A percentile compares a stretch with the other conserved stretches of the same genome.
Conservation (phyloP, 2,113 vertebrate genomes). For the Brachypteracias leptosomus region DNA sequence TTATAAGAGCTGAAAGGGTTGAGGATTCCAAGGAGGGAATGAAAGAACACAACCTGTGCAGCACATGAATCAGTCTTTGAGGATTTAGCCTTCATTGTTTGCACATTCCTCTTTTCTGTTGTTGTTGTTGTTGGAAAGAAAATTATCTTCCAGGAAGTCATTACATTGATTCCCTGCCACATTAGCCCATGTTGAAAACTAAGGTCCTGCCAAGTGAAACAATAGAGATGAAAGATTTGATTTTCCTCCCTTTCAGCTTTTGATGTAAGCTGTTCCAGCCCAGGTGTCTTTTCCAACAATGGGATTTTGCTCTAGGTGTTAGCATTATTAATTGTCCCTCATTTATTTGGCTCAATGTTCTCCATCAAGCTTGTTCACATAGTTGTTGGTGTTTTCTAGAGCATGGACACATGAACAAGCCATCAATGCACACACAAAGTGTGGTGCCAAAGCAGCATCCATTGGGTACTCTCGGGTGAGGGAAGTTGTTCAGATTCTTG, state of each 20-base stretch:
- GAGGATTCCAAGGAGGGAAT: background rate
- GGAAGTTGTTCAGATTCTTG: background rate
- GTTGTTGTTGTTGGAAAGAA: constrained; percentile 11
- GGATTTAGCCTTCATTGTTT: background rate
- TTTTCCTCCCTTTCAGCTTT: background rate
- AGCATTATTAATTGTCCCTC: background rate
- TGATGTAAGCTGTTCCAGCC: background rate
- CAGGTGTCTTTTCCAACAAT: background rate
- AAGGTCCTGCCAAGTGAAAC: constrained; percentile 11
- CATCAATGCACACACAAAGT: background rate
- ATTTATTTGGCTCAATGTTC: background rate
- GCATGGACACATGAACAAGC: background rate
- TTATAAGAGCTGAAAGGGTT: background rate
- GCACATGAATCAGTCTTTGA: background rate
- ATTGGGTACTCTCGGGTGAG: background rate
- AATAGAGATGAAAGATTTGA: background rate
- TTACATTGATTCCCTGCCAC: constrained; percentile 37
- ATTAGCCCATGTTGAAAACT: background rate
- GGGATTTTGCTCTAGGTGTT: background rate
- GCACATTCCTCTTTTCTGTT: background rate
- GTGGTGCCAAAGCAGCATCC: background rate
- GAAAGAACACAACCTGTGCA: background rate
- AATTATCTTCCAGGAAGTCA: constrained; percentile 31
- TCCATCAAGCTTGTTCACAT: background rate
- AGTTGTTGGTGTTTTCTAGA: background rate